Evolutionary conservation across 1,140 invertebrate genomes (phyloP).

Genomic region (Leptopilina clavipes): DNA sequence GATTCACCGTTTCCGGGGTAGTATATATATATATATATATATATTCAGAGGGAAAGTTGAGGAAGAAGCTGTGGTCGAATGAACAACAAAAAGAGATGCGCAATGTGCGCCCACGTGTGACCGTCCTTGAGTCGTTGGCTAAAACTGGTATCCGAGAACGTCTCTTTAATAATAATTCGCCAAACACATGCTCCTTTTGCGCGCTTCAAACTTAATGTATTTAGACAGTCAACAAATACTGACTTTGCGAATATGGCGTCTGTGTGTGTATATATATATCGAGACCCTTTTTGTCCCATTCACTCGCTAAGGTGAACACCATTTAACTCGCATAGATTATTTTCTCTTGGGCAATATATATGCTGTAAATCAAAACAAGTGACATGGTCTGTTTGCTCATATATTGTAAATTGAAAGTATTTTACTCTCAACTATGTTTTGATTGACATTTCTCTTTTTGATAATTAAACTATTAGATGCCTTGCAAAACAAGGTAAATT

Average conservation of each 20-base stretch:
- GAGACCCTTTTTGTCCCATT: not conserved
- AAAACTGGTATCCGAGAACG: constrained; percentile 1
- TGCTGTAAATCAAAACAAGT: constrained; percentile 4
- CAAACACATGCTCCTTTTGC: constrained; percentile 8
- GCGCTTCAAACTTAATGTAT: not conserved
- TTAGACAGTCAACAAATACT: constrained; percentile 9
- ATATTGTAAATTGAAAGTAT: not conserved
- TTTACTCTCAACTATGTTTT: not conserved
- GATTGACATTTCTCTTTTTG: too few relatives aligned
- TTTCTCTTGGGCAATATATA: not conserved
- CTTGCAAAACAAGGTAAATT: too few relatives aligned
- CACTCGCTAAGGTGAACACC: constrained; percentile 2
- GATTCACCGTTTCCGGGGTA: constrained; percentile 28
- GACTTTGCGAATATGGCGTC: too few relatives aligned
- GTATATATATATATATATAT: too few relatives aligned
- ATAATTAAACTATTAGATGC: too few relatives aligned
- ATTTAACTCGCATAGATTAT: constrained; percentile 9
- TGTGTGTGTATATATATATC: not conserved
- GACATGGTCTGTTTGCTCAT: constrained; percentile 8
- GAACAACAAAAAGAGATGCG: not conserved
- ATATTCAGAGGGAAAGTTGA: not conserved
- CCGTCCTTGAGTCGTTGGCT: constrained; percentile 14
- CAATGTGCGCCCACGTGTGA: not conserved
- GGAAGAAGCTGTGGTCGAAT: not conserved
- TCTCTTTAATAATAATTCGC: not conserved